Percentiles rank a stretch among this genome's conserved stretches.
Evolutionary conservation across 1,140 invertebrate genomes (phyloP).

Genomic region (Pogonognathellus flavescens): DNA sequence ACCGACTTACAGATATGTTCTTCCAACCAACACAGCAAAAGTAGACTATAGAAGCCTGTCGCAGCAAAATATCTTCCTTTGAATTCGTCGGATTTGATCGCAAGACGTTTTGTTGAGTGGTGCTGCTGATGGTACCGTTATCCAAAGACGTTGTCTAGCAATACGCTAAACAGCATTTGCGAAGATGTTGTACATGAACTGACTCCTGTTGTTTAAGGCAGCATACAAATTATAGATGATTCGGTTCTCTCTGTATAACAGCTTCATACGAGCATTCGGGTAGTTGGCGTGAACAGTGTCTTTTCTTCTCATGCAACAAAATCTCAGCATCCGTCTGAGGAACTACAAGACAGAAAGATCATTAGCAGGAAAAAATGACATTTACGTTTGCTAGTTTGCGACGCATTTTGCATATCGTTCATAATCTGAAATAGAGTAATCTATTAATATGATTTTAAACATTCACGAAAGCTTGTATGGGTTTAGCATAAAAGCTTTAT

Average conservation of each 20-base stretch:
- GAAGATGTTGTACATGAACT: not conserved
- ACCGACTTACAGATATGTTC: slow-evolving; percentile 18
- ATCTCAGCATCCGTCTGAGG: not conserved
- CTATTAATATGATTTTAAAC: too few species aligned
- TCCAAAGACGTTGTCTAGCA: not conserved
- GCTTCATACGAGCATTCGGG: not conserved
- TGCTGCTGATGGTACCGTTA: not conserved
- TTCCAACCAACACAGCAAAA: slow-evolving; percentile 9
- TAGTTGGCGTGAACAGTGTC: not conserved
- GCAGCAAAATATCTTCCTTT: not conserved
- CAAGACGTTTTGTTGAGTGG: too few species aligned
- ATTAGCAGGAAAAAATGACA: not conserved
- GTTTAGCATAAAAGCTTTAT: too few species aligned
- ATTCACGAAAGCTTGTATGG: too few species aligned
- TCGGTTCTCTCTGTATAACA: not conserved
- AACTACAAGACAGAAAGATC: not conserved
- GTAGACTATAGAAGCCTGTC: slow-evolving; percentile 22
- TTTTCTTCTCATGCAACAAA: not conserved
- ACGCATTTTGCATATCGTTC: too few species aligned
- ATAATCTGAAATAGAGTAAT: too few species aligned
- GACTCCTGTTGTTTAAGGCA: slow-evolving; percentile 31
- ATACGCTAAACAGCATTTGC: not conserved
- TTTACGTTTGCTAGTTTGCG: too few species aligned
- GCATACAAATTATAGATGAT: not conserved
- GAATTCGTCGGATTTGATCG: not conserved